phyloP scores from a whole-genome alignment of 92 coral and sea anemone species.

The Paragorgia papillata region DNA sequence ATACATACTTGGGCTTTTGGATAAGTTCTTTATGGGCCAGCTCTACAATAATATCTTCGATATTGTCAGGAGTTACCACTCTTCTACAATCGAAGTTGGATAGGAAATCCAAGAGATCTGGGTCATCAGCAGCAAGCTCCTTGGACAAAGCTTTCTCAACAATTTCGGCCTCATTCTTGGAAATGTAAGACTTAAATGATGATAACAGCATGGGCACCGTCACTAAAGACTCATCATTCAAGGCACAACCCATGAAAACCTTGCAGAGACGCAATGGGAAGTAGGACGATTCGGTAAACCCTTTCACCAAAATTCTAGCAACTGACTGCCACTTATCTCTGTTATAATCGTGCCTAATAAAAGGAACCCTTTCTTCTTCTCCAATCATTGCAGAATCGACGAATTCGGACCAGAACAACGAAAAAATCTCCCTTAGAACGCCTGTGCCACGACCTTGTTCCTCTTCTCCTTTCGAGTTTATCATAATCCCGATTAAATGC shows the following conservation, averaged over 20 bases:
- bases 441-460: constrained; percentile 57
- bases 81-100: constrained; percentile 44
- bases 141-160: constrained; percentile 47
- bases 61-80: constrained; percentile 27
- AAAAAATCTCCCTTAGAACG: constrained; percentile 58
- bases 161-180: constrained; percentile 43
- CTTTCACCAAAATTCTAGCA: constrained; percentile 61
- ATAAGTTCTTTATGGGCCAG: constrained; percentile 47
- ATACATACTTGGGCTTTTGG: constrained; percentile 42
- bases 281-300: constrained; percentile 34
- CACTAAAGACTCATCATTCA: constrained; percentile 41
- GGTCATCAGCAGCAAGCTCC: constrained; percentile 34
- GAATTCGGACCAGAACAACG: constrained; percentile 58
- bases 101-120: constrained; percentile 55
- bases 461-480: constrained; percentile 48
- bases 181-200: constrained; percentile 55
- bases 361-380: constrained; percentile 54
- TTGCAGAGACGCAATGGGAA: constrained; percentile 47
- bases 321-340: constrained; percentile 63
- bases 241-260: constrained; percentile 37
- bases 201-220: constrained; percentile 26
- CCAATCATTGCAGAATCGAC: constrained; percentile 63
- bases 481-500: no score
- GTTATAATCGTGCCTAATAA: constrained; percentile 58
- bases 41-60: constrained; percentile 24